phyloP scores from a whole-genome alignment of 2,797 vertebrate species.

The Oryzias sinensis region DNA sequence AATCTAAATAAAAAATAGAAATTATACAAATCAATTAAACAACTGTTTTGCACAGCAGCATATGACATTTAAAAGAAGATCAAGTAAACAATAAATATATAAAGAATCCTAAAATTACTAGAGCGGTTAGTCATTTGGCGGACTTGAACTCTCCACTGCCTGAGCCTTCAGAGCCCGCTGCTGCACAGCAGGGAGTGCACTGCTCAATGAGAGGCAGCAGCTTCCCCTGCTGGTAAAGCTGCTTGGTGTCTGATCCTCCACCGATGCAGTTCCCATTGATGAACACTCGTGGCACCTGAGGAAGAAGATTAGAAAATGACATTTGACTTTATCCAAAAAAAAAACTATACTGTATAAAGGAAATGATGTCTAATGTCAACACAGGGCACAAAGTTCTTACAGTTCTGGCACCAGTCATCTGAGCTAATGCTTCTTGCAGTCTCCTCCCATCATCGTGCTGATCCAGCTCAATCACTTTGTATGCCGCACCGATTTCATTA shows the following conservation, averaged over 20 bases:
- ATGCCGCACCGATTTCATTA: constrained; percentile 84
- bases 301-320: constrained; percentile 21
- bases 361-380: too few species aligned
- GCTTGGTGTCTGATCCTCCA: constrained; percentile 87
- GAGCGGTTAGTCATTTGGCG: constrained; percentile 65
- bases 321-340: not conserved
- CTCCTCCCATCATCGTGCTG: constrained; percentile 81
- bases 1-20: constrained; percentile 1
- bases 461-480: constrained; percentile 90
- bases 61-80: constrained; percentile 24
- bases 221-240: constrained; percentile 88
- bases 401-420: constrained; percentile 89
- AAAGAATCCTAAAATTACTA: constrained; percentile 30
- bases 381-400: constrained; percentile 73
- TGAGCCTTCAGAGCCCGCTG: constrained; percentile 58
- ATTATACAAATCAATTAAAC: constrained; percentile 17
- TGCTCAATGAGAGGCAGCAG: constrained; percentile 85
- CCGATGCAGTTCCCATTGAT: constrained; percentile 93
- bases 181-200: constrained; percentile 76
- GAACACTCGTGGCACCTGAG: constrained; percentile 93
- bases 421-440: constrained; percentile 85
- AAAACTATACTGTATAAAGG: not conserved
- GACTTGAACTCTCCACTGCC: constrained; percentile 59
- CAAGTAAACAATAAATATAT: constrained; percentile 40
- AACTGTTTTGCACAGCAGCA: constrained; percentile 17